A percentile compares a stretch with the other conserved stretches of the same genome.
Conservation (phyloP, 2,888 invertebrate genomes). For the Cataglyphis livida region DNA sequence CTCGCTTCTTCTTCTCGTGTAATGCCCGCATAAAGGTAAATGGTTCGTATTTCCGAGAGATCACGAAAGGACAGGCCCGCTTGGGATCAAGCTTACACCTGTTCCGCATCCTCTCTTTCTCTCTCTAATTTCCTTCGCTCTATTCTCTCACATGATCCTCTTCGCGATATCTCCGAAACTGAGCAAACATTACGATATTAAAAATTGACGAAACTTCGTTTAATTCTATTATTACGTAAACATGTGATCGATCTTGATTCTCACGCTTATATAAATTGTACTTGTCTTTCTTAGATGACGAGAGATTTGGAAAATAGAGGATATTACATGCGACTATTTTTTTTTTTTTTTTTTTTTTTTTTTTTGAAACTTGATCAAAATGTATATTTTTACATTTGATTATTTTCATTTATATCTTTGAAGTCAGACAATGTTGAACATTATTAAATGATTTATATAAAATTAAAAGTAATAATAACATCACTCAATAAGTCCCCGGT, state of each 20-base stretch:
- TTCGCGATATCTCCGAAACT: constrained; percentile 29
- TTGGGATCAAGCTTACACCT: constrained; percentile 73
- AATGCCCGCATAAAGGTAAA: constrained; percentile 78
- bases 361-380: neutral
- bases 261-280: neutral
- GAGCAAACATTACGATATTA: neutral
- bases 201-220: neutral
- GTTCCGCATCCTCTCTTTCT: constrained; percentile 64
- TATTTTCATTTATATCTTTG: neutral
- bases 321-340: neutral
- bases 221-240: neutral
- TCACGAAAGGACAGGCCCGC: constrained; percentile 68
- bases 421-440: neutral
- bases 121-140: constrained; percentile 72
- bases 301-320: neutral
- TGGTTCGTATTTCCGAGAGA: constrained; percentile 81
- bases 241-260: neutral
- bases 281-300: neutral
- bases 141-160: constrained; percentile 50
- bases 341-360: neutral
- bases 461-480: neutral
- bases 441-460: neutral
- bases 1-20: constrained; percentile 63
- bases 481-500: no score
- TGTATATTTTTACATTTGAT: neutral